Base-by-base conservation (phyloP, 2,113 vertebrate genomes). In the Ariopsis seemanni region DNA sequence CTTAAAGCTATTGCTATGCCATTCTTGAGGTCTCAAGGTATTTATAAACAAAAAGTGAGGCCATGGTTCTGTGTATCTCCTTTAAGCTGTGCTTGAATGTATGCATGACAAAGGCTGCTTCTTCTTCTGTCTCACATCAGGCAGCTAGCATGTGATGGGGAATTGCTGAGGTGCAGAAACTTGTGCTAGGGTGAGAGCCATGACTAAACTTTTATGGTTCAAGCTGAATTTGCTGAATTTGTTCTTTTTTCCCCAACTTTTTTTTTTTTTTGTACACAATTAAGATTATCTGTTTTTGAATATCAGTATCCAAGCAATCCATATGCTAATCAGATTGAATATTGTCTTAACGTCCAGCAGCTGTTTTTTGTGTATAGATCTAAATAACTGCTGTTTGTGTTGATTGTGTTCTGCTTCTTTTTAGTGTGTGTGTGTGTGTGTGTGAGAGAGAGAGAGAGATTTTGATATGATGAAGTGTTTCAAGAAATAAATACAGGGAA, bases 121-220 rank as follows among this genome's bases (percentile, higher is more conserved):
- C 34, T 42, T 42, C 34, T 42, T 42, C 2, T 42, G 2, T 42
- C 34, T 42, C 34, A 60, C 71, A 58, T 88, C 87, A 88, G 17
- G 57, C 89, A 50, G 77, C 80, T 82, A 74, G 67, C 60, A 74
- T 72, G 82, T 69, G 58, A 72, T 84, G 65, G 50, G 27, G 67
- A 79, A 79, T 30, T 48, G 53, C 62, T 83, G 85, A 79, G 83
- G 62, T 27, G 74, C 69, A 85, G 71, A 74, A 83, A 78, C 42
- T 72, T 14, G 58, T 74, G 42, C 69, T 34, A 82, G 78, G 50
- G 69, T 52, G 52, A 48, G 57, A 63, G 67, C 71, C 82, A 83
- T n/a, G 72, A 34, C 17, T 62, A 62, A 62, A 62, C 20, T 55
- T 20, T 78, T 78, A 27, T 4, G 17, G 25, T 69, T 34, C 15